Percentiles rank a stretch among this genome's conserved stretches.
These are phyloP conservation scores for Scaptomyza cyrtandrae DNA, from an alignment of 2,888 invertebrate species.

Conservation along the genomic window DNA sequence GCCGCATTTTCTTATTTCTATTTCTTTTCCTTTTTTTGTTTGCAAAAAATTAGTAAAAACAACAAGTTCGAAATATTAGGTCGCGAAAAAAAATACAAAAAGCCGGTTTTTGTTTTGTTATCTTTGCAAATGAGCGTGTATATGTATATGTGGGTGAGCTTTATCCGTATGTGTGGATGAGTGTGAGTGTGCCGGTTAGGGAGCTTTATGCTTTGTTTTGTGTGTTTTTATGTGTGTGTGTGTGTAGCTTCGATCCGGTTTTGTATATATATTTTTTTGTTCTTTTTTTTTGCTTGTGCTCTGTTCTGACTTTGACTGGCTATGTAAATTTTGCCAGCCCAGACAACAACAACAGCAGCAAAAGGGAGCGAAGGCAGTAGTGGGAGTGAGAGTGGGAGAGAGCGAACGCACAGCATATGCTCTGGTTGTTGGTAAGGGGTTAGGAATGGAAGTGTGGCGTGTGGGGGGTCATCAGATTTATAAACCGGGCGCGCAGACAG, in stretches of 20 bases:
- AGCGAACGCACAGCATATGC: conserved; percentile 44
- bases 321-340: conserved; percentile 48
- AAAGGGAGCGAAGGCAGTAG: neutral
- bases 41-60: conserved; percentile 47
- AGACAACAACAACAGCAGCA: conserved; percentile 37
- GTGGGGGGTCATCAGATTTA: conserved; percentile 7
- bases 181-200: conserved; percentile 49
- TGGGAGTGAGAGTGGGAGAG: conserved; percentile 10
- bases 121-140: conserved; percentile 55
- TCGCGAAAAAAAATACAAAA: conserved; percentile 49
- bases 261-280: conserved; percentile 22
- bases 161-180: conserved; percentile 9
- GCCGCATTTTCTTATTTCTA: neutral
- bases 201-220: conserved; percentile 65
- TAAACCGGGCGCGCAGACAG: conserved; percentile 45
- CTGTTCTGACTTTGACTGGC: conserved; percentile 53
- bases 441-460: neutral
- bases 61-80: conserved; percentile 56
- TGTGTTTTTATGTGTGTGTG: conserved; percentile 30
- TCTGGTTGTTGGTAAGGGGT: conserved; percentile 26
- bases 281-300: conserved; percentile 23
- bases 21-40: conserved; percentile 41
- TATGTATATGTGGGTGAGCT: conserved; percentile 75
- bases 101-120: conserved; percentile 70
- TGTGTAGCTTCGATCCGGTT: conserved; percentile 62